Evolutionary conservation across 2,888 invertebrate genomes (phyloP).

Genomic region (Portevinia maculata): DNA sequence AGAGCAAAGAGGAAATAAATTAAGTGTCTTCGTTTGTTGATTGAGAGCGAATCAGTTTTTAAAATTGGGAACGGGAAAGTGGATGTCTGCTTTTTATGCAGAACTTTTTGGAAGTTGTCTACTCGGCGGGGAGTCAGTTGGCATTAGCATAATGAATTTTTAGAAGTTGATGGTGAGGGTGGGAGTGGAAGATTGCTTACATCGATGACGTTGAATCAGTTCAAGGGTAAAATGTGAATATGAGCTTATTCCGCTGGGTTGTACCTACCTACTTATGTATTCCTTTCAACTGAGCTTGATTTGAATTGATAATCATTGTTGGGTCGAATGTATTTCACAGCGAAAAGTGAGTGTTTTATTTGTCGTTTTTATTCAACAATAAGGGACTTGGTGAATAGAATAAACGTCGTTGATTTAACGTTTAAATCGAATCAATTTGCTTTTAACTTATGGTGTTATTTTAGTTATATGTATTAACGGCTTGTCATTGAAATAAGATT

Average conservation of each 20-base stretch:
- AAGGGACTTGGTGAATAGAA: too few species aligned
- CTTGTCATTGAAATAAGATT: too few species aligned
- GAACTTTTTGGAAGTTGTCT: not conserved
- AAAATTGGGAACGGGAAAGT: not conserved
- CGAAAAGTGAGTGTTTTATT: not conserved
- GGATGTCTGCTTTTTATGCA: constrained; percentile 1
- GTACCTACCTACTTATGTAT: constrained; percentile 9
- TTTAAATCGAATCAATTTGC: too few species aligned
- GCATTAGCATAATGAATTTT: not conserved
- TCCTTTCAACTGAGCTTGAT: constrained; percentile 6
- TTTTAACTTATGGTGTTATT: too few species aligned
- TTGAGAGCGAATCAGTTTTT: constrained; percentile 55
- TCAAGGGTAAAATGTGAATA: constrained; percentile 27
- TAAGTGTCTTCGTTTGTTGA: constrained; percentile 60
- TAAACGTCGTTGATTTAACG: too few species aligned
- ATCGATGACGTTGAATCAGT: constrained; percentile 1
- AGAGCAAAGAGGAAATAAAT: not conserved
- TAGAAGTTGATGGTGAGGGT: constrained; percentile 13
- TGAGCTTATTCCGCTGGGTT: constrained; percentile 26
- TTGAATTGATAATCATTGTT: constrained; percentile 17
- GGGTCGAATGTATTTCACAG: constrained; percentile 15
- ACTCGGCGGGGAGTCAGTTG: too few species aligned
- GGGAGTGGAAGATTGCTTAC: not conserved
- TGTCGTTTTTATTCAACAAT: too few species aligned
- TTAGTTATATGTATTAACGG: too few species aligned